phyloP scores from a whole-genome alignment of 2,888 invertebrate genomes.

The Nephrotoma flavescens region DNA sequence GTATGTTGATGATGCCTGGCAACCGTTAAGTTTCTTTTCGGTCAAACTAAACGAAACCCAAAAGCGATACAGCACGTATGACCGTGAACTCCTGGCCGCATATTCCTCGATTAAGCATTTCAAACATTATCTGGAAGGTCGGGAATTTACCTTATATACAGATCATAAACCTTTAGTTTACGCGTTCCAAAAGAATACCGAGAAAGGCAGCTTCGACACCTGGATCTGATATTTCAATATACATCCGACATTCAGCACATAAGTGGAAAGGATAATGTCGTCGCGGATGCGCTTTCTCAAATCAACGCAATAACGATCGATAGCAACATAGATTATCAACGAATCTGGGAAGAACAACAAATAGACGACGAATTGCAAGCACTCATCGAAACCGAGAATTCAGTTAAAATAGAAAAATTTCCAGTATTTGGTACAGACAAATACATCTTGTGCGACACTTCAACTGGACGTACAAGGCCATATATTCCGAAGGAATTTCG shows the following conservation, averaged over 20 bases:
- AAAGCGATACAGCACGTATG: constrained; percentile 22
- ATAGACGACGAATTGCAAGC: not conserved
- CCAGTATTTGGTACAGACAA: too few species aligned
- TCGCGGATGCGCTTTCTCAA: not conserved
- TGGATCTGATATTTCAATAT: constrained; percentile 16
- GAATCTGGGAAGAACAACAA: too few species aligned
- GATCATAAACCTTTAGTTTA: too few species aligned
- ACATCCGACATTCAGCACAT: constrained; percentile 5
- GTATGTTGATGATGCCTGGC: constrained; percentile 13
- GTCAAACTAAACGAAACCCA: constrained; percentile 19
- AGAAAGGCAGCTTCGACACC: constrained; percentile 20
- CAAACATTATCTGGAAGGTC: constrained; percentile 20
- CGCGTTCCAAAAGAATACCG: not conserved
- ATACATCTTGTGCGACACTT: too few species aligned
- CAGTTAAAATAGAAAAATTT: not conserved
- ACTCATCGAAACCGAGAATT: not conserved
- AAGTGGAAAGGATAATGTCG: not conserved
- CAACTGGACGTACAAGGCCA: too few species aligned
- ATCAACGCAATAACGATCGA: not conserved
- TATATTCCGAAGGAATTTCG: not conserved
- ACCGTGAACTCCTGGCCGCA: constrained; percentile 24
- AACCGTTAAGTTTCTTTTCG: constrained; percentile 25
- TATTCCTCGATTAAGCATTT: constrained; percentile 24
- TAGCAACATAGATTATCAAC: too few species aligned
- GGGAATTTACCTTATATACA: too few species aligned